Base-by-base conservation (phyloP, 2,113 vertebrate genomes). In the Amphiprion ocellaris region DNA sequence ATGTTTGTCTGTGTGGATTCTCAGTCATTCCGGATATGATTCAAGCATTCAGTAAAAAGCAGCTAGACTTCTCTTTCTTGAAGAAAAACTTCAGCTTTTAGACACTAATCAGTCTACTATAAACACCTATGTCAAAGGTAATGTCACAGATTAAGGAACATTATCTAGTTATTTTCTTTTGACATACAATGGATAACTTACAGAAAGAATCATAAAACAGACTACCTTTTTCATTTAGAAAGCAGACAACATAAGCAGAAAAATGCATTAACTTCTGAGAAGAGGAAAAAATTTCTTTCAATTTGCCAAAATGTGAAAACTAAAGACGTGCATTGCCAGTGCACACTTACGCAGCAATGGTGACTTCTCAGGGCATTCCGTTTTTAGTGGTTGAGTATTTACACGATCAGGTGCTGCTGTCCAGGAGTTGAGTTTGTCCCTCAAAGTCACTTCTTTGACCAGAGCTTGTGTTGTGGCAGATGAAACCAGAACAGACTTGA, bases 271-370 rank as follows among this genome's bases (percentile, higher is more conserved):
- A 74, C 16, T 16, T 61, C 5, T 16, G 11, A 37, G 14, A 47
- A 16, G 12, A 44, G 1, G 26, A 9, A 47, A 10, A 33, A 15
- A 54, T n/a, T 21, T 16, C 23, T 28, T 19, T 53, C 1, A 37
- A 52, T 28, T 3, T 16, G 46, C 47, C 4, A 17, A 19, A 15
- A 49, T 17, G 17, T 49, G 17, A 49, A 16, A 74, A 2, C 14
- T 4, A 30, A 44, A 28, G 10, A 54, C 5, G n/a, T 4, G n/a
- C 39, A 46, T 2, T 15, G 10, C 24, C 58, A 21, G 5, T 21
- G 5, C 54, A 41, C 58, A 93, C 95, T 94, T 80, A 95, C 95
- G n/a, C 8, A 95, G 76, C 54, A 94, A 64, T 0, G 93, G 92
- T 3, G 95, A 95, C 19, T 72, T 44, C 37, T 74, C 8, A 4